phyloP scores from a whole-genome alignment of 1,140 invertebrate genomes.

The Drosophila virilis region DNA sequence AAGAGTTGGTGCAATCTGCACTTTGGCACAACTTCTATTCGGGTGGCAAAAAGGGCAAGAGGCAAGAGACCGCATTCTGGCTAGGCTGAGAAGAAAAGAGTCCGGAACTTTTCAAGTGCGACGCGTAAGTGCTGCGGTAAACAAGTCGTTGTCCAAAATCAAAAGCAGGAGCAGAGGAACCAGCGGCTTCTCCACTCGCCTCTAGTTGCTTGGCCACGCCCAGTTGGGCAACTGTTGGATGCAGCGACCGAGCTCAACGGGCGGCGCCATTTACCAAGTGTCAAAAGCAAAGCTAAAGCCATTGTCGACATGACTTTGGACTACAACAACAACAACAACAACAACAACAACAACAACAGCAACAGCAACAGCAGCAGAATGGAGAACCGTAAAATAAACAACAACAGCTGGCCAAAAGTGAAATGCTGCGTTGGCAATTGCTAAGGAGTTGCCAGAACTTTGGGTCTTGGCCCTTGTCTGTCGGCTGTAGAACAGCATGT shows the following conservation, averaged over 20 bases:
- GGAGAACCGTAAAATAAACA: not conserved
- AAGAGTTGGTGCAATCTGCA: constrained; percentile 53
- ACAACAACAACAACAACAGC: constrained; percentile 16
- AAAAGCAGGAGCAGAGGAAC: constrained; percentile 7
- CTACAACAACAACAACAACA: constrained; percentile 62
- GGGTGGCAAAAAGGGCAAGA: constrained; percentile 32
- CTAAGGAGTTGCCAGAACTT: constrained; percentile 70
- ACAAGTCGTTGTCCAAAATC: constrained; percentile 62
- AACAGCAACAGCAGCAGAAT: not conserved
- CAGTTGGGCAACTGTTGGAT: constrained; percentile 55
- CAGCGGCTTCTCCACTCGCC: not conserved
- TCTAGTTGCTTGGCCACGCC: constrained; percentile 15
- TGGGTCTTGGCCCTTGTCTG: constrained; percentile 40
- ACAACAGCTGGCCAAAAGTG: constrained; percentile 58
- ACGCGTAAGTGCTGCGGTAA: constrained; percentile 76
- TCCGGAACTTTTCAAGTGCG: constrained; percentile 57
- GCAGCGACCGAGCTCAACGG: constrained; percentile 66
- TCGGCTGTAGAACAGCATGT: constrained; percentile 60
- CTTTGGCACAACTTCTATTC: constrained; percentile 63
- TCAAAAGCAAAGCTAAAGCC: constrained; percentile 83
- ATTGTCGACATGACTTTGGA: constrained; percentile 83
- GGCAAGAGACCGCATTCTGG: not conserved
- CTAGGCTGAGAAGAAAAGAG: constrained; percentile 44
- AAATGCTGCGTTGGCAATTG: constrained; percentile 81
- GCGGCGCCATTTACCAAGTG: constrained; percentile 83